These are phyloP conservation scores for Hyposoter dolosus DNA, from an alignment of 2,888 invertebrate species.

Conservation along the genomic window DNA sequence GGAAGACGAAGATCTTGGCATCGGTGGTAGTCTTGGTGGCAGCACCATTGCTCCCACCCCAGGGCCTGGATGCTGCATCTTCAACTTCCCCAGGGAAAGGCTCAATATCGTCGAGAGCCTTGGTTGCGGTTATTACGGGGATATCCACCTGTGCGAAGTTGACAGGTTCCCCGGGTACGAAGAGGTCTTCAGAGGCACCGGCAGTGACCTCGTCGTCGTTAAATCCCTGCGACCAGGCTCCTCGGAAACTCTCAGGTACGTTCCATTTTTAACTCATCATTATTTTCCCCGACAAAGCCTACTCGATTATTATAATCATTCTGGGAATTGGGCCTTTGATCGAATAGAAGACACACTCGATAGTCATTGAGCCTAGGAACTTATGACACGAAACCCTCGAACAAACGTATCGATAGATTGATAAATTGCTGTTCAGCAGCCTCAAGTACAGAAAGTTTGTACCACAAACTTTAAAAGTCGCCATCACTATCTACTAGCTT, in stretches of 20 bases:
- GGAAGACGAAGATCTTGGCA: slow-evolving; percentile 81
- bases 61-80: slow-evolving; percentile 73
- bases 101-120: slow-evolving; percentile 91
- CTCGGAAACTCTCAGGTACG: slow-evolving; percentile 85
- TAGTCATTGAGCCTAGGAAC: background rate
- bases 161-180: slow-evolving; percentile 84
- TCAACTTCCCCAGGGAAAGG: slow-evolving; percentile 90
- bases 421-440: background rate
- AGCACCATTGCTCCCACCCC: slow-evolving; percentile 50
- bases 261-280: background rate
- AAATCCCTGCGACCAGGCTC: slow-evolving; percentile 89
- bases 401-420: background rate
- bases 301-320: background rate
- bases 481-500: slow-evolving; percentile 10
- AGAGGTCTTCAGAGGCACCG: slow-evolving; percentile 80
- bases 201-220: slow-evolving; percentile 88
- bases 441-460: slow-evolving; percentile 28
- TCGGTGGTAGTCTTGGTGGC: slow-evolving; percentile 50
- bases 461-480: slow-evolving; percentile 37
- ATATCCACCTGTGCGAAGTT: slow-evolving; percentile 89
- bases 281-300: background rate
- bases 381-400: background rate
- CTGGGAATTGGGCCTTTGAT: background rate
- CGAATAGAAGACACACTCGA: background rate
- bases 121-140: slow-evolving; percentile 92